These are phyloP conservation scores for Xenopus petersii DNA, from an alignment of 2,797 vertebrate genomes.

Conservation along the genomic window DNA sequence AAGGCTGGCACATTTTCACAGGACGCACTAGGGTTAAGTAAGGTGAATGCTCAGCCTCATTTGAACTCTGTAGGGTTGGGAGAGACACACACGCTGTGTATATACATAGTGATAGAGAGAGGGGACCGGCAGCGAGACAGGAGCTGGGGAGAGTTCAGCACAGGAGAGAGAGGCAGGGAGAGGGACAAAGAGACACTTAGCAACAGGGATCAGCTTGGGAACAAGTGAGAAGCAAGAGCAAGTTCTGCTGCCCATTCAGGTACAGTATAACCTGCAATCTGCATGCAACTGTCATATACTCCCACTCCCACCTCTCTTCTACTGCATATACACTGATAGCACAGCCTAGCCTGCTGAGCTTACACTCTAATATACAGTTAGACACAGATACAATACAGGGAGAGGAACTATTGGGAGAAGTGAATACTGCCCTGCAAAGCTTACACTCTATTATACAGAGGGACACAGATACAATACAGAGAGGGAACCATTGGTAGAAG, in stretches of 20 bases:
- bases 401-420: background rate
- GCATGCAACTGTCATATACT: background rate
- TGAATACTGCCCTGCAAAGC: slow-evolving; percentile 1
- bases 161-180: background rate
- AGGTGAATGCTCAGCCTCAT: slow-evolving; percentile 42
- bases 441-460: slow-evolving; percentile 16
- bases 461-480: background rate
- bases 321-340: too few species aligned
- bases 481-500: background rate
- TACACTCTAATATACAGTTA: slow-evolving; percentile 5
- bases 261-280: background rate
- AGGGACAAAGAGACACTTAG: slow-evolving; percentile 2
- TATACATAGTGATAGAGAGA: slow-evolving; percentile 21
- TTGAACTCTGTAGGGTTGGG: slow-evolving; percentile 40
- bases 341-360: background rate
- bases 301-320: background rate
- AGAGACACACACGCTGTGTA: slow-evolving; percentile 18
- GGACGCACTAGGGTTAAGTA: slow-evolving; percentile 44
- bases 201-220: background rate
- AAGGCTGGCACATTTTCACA: slow-evolving; percentile 39
- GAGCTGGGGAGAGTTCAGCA: slow-evolving; percentile 6
- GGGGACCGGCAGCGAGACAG: slow-evolving; percentile 13
- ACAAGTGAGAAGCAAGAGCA: background rate
- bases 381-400: background rate
- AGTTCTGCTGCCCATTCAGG: slow-evolving; percentile 9